These are phyloP conservation scores for Apodemia zela DNA, from an alignment of 2,888 invertebrate species.

Conservation along the genomic window DNA sequence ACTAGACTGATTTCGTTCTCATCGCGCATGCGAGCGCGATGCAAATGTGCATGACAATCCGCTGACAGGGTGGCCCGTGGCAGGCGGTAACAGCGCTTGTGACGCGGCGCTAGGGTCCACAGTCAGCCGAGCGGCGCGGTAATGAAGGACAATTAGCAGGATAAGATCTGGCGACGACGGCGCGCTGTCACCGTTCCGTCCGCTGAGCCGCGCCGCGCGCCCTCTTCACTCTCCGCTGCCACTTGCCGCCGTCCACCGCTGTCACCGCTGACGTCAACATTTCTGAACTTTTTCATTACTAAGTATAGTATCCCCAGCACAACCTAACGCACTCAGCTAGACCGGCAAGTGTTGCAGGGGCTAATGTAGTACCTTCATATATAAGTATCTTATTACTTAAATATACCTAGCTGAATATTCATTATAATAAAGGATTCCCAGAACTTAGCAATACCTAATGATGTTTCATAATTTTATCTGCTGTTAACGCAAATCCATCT, in stretches of 20 bases:
- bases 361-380: too few species aligned
- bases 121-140: not conserved
- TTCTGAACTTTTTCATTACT: not conserved
- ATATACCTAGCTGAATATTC: not conserved
- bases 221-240: not conserved
- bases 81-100: conserved; percentile 23
- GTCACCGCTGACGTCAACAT: not conserved
- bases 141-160: conserved; percentile 27
- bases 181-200: conserved; percentile 31
- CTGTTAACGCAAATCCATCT: too few species aligned
- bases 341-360: not conserved
- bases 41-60: conserved; percentile 27
- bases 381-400: too few species aligned
- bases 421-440: too few species aligned
- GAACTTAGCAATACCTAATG: too few species aligned
- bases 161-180: conserved; percentile 34
- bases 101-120: not conserved
- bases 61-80: conserved; percentile 19
- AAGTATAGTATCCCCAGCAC: not conserved
- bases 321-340: not conserved
- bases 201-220: conserved; percentile 22
- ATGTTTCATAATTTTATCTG: too few species aligned
- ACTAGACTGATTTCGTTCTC: conserved; percentile 16
- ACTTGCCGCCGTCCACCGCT: not conserved
- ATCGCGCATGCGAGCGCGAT: conserved; percentile 23